Evolutionary conservation across 2,113 vertebrate genomes (phyloP), one percentile per base, ranked within the genome.

Genomic region (Tragelaphus imberbis): DNA sequence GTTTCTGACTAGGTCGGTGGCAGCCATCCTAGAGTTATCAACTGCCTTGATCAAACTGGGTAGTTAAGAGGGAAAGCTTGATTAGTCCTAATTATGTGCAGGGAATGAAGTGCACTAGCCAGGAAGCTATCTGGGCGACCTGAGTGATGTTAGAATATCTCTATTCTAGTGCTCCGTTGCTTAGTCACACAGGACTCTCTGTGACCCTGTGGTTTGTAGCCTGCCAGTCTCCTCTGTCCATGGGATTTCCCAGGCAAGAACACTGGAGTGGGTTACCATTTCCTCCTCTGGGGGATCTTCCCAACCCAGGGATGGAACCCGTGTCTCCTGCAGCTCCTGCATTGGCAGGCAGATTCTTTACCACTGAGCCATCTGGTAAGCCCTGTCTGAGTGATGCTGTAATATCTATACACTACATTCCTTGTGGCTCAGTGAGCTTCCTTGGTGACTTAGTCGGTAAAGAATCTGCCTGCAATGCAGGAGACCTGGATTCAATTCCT

Each of bases 111-210:
- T 2, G 23, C 36, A 2, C 14, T 15, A 56, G 15, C 16, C 71
- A 75, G 47, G n/a, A 4, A 47, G 79, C 25, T 28, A 6, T 36
- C 61, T 75, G 71, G 25, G 3, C 9, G 15, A 7, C 28, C 47
- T 58, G 4, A n/a, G 30, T 12, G 63, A 36, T 7, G 27, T 28
- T 86, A 53, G 21, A 17, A 30, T 36, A 55, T 58, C 65, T 58
- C 7, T 81, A 3, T 6, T 12, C 71, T 77, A 4, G 71, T 77
- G 23, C 71, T 77, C 71, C 27, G 6, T 15, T 14, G 6, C 23
- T 44, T 40, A 25, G 36, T 40, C 10, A 15, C 1, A 0, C 3
- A 0, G 27, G 71, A 77, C 36, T 77, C 36, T 14, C 40, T 27
- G 23, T 44, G 23, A 27, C 12, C 23, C 6, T 7, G 6, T 27